Conservation (phyloP, 1,140 invertebrate genomes). For the Lysiphlebus fabarum region DNA sequence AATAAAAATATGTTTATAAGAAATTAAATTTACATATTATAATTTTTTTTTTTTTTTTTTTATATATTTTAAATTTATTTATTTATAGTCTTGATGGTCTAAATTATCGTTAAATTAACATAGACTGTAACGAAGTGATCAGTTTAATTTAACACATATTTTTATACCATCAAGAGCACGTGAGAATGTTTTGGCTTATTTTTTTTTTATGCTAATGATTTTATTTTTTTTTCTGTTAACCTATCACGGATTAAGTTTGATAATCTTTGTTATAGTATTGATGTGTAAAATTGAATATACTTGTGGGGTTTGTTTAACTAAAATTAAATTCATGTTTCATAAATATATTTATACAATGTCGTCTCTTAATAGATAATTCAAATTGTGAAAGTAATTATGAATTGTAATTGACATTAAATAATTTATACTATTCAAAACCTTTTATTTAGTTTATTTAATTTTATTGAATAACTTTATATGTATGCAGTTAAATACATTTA, state of each 20-base stretch:
- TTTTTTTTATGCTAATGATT: slow-evolving; percentile 13
- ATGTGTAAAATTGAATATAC: no score
- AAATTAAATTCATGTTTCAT: no score
- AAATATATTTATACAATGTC: not conserved
- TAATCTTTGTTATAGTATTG: no score
- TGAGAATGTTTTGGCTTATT: slow-evolving; percentile 20
- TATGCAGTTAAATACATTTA: no score
- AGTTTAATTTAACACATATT: slow-evolving; percentile 16
- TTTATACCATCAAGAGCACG: slow-evolving; percentile 11
- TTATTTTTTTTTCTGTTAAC: slow-evolving; percentile 1
- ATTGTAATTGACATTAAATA: slow-evolving; percentile 7
- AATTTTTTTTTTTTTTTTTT: not conserved
- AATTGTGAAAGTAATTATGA: not conserved
- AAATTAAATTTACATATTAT: not conserved
- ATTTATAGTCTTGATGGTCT: not conserved
- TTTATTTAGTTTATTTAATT: no score
- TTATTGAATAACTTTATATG: no score
- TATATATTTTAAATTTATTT: no score
- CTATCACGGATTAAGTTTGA: slow-evolving; percentile 18
- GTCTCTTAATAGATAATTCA: not conserved
- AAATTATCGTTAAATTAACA: slow-evolving; percentile 7
- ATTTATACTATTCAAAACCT: no score
- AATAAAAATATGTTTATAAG: no score
- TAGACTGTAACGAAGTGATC: slow-evolving; percentile 12
- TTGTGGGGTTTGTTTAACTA: no score